These are phyloP conservation scores for Sturnus vulgaris DNA, from an alignment of 2,113 vertebrate genomes.

Conservation along the genomic window DNA sequence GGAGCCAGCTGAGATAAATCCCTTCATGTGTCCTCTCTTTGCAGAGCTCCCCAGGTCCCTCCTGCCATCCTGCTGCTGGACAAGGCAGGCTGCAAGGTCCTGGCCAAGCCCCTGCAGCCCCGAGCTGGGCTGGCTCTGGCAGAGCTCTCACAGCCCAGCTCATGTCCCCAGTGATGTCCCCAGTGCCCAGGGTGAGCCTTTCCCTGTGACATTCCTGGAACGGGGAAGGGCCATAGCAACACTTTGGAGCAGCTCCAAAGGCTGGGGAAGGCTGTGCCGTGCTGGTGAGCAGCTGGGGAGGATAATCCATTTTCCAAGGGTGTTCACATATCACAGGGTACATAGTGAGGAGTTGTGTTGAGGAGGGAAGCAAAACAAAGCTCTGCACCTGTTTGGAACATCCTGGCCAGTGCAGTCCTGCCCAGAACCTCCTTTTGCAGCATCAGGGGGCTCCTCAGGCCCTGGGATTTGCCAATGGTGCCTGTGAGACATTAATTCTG, in stretches of 20 bases:
- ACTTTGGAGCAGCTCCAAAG: neutral
- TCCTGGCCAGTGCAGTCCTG: neutral
- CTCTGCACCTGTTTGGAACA: neutral
- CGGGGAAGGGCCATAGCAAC: neutral
- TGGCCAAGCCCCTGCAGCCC: fast-evolving
- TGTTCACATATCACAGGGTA: neutral
- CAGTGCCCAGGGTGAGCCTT: fast-evolving
- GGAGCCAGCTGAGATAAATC: neutral
- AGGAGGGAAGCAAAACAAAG: conserved; percentile 22
- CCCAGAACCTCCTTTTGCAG: conserved; percentile 1
- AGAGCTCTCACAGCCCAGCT: neutral
- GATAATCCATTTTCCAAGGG: conserved; percentile 40
- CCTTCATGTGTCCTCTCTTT: fast-evolving
- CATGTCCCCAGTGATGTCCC: neutral
- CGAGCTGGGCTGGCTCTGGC: neutral
- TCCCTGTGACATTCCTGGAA: fast-evolving
- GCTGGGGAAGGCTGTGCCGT: neutral
- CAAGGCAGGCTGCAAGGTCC: fast-evolving
- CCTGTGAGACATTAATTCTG: neutral
- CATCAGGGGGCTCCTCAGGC: neutral
- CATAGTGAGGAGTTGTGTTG: conserved; percentile 38
- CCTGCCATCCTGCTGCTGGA: neutral
- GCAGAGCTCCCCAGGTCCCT: neutral
- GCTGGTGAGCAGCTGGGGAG: conserved; percentile 30
- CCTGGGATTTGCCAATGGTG: neutral